Percentiles rank a stretch among this genome's conserved stretches.
phyloP scores from a whole-genome alignment of 2,797 vertebrate species.

The Sarcophilus harrisii region DNA sequence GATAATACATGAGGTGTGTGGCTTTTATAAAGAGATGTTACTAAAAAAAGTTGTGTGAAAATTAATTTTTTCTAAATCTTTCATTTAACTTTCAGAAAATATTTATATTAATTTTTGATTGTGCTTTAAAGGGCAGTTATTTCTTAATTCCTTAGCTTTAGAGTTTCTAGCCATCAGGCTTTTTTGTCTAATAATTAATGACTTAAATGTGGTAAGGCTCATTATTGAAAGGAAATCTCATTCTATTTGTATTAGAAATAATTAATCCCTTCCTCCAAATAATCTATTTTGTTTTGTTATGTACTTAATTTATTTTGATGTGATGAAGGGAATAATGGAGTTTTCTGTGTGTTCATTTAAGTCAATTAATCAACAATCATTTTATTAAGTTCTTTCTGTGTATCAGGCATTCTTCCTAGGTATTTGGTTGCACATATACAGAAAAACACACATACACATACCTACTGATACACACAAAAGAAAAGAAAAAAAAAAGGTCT shows the following conservation, averaged over 20 bases:
- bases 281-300: neutral
- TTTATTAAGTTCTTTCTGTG: neutral
- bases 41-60: neutral
- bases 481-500: neutral
- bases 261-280: neutral
- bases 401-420: neutral
- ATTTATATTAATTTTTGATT: neutral
- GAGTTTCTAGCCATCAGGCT: neutral
- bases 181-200: conserved; percentile 6
- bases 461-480: no score
- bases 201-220: neutral
- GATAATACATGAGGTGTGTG: neutral
- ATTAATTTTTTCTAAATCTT: conserved; percentile 5
- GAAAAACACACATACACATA: no score
- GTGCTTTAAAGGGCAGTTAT: neutral
- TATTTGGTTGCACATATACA: neutral
- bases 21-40: neutral
- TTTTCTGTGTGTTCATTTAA: neutral
- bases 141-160: neutral
- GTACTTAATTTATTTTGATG: neutral
- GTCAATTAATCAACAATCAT: neutral
- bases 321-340: neutral
- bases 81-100: neutral
- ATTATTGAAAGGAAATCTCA: neutral
- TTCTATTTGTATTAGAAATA: neutral